phyloP scores from a whole-genome alignment of 2,113 vertebrate species.

The Sphyrna mokarran region DNA sequence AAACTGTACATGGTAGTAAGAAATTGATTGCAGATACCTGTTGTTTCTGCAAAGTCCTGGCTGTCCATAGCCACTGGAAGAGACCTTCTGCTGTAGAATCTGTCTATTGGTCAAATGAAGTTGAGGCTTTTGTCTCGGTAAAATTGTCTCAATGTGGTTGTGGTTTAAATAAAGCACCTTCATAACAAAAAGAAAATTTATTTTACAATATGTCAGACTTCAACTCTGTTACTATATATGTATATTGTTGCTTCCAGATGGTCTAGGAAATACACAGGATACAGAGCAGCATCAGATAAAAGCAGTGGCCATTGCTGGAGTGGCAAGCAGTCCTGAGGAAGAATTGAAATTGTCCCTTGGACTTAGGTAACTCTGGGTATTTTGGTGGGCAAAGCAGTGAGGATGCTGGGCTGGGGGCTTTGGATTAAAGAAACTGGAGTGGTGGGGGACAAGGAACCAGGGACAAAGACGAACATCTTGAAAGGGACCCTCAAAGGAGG shows the following conservation, averaged over 20 bases:
- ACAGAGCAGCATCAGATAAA: too few species aligned
- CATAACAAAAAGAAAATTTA: constrained; percentile 28
- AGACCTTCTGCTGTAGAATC: constrained; percentile 70
- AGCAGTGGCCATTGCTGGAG: too few species aligned
- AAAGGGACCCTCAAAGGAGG: too few species aligned
- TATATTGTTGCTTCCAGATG: not conserved
- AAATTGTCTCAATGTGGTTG: constrained; percentile 75
- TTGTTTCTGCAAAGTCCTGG: constrained; percentile 56
- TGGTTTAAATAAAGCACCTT: constrained; percentile 69
- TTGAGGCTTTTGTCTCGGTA: constrained; percentile 63
- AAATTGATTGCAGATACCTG: constrained; percentile 51
- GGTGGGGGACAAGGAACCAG: too few species aligned
- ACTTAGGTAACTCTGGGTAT: too few species aligned
- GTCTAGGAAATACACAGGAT: not conserved
- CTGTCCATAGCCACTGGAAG: constrained; percentile 70
- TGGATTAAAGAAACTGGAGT: too few species aligned
- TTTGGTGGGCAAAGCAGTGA: too few species aligned
- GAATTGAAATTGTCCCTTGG: too few species aligned
- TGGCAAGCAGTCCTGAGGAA: too few species aligned
- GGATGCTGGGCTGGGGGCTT: too few species aligned
- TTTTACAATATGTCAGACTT: constrained; percentile 5
- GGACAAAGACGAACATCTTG: too few species aligned
- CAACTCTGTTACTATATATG: not conserved
- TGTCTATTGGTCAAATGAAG: constrained; percentile 63
- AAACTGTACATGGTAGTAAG: not conserved